Evolutionary conservation across 2,888 invertebrate genomes (phyloP), one percentile per base, ranked within the genome.

Genomic region (Drosophila infuscata): DNA sequence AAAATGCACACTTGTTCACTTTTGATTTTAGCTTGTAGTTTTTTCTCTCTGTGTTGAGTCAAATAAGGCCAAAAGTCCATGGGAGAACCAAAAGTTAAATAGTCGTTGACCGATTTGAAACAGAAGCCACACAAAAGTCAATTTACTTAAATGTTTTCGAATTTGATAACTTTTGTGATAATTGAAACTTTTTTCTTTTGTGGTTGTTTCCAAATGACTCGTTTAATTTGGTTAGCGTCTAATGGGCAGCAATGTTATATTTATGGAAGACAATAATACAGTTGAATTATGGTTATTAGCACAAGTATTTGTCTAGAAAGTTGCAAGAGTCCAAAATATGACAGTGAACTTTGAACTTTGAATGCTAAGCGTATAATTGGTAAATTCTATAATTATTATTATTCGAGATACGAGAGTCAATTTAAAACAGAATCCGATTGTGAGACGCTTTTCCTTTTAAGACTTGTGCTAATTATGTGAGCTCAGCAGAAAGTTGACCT

Each of bases 401-500:
- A 6, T 11, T 4, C 25, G 25, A n/a, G 33, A 48, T 59, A 35
- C 48, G 33, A 48, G 48, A 33, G 5, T 25, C 15, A 25, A 25
- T 54, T 25, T 53, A 36, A 38, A 38, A n/a, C 9, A 5, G 36
- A 29, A 54, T 20, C 46, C 20, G 15, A 43, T 20, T 54, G n/a
- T 29, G 12, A 35, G 25, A 17, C 9, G 15, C 25, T 25, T 41
- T 57, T 57, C 32, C 38, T 36, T 15, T 66, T 17, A 46, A 30
- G 36, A 20, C 32, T 62, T 48, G 53, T 43, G 65, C 41, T 78
- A 79, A 81, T 79, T 79, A 73, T 60, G 46, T 33, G 32, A 60
- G 57, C 60, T 81, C 64, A 68, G 78, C 78, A 51, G 5, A 64
- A 77, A 56, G 25, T 62, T 78, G 72, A 72, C 73, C 68, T 51